Base-by-base conservation (phyloP, 1,140 invertebrate species). In the Oreohelix idahoensis region DNA sequence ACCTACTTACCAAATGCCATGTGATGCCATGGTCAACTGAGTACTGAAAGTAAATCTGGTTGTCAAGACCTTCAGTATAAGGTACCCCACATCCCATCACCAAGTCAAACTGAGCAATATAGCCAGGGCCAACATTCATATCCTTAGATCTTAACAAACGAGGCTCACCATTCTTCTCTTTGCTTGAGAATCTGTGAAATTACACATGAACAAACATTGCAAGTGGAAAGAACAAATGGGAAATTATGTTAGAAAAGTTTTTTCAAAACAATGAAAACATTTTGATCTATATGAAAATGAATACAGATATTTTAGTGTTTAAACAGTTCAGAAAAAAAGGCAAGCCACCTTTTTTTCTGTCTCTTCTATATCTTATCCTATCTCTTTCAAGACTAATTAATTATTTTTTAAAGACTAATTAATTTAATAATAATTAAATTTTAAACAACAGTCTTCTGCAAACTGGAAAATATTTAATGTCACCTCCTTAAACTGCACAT, bases 51-150 rank as follows among this genome's bases (percentile, higher is more conserved):
- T 91, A 89, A 4, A 93, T 80, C 38, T 87, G 75, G 81, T 92
- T 92, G 77, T 92, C 88, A 17, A 85, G 80, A 26, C 79, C 83
- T 74, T 87, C 83, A 11, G 78, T 84, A 84, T 88, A 92, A 20
- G 88, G 85, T 0, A 87, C 51, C 15, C 89, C 89, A 87, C 93
- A 94, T 11, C 92, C 92, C 89, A 94, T 93, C 0, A 92, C 91
- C 2, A 93, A 87, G 71, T 93, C 92, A 90, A 94, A 93, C 87
- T 94, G 92, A 17, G 93, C 88, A 87, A 93, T 92, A 76, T 92
- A 92, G 0, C 91, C 92, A 15, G 93, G 92, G 0, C 93, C 93
- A 53, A 93, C 88, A 53, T 91, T 87, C 49, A 94, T 88, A 4
- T 92, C 88, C 63, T 92, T 90, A 0, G 93, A 93, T 84, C 91